Base-by-base conservation (phyloP, 1,140 invertebrate species). In the Drosophila murphyi region DNA sequence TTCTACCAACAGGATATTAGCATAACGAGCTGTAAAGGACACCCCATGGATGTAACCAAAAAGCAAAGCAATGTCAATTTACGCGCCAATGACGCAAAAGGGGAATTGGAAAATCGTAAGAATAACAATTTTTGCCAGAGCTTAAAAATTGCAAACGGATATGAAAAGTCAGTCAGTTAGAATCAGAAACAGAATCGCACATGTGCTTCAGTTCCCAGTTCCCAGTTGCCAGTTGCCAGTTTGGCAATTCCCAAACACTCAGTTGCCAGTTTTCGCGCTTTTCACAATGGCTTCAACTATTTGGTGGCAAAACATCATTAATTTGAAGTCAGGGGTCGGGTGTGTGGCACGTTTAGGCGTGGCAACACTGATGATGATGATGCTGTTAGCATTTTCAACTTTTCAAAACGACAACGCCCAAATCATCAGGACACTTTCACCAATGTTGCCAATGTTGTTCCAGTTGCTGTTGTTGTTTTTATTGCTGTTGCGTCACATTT, bases 31-130 rank as follows among this genome's bases (percentile, higher is more conserved):
- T 64, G 7, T 47, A 65, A 70, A 56, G 48, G 29, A 29, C 10
- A 20, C 32, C 4, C 7, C 28, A 28, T 7, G 48, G 29, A 48
- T 34, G 59, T 57, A 50, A 31, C 43, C 31, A 72, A 70, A 87
- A 88, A 88, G 83, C 83, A 83, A 88, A 87, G 83, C 72, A 64
- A 86, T 88, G 83, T 87, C 83, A 87, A 80, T 88, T 88, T 87
- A 83, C 83, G 76, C 83, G 72, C 41, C 78, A 87, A 45, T 39
- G 45, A 28, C 28, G 8, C 62, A 60, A 52, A 59, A 31, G 32
- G 32, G 32, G 32, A 31, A 34, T 3, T 52, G 62, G 28, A 52
- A 79, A 64, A 60, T 54, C 45, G 51, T 75, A 67, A 72, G 57
- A 76, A 76, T 82, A 72, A 65, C 59, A 43, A 43, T 54, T 86